These are phyloP conservation scores for Palaemon carinicauda DNA, from an alignment of 1,140 invertebrate species.

Conservation along the genomic window DNA sequence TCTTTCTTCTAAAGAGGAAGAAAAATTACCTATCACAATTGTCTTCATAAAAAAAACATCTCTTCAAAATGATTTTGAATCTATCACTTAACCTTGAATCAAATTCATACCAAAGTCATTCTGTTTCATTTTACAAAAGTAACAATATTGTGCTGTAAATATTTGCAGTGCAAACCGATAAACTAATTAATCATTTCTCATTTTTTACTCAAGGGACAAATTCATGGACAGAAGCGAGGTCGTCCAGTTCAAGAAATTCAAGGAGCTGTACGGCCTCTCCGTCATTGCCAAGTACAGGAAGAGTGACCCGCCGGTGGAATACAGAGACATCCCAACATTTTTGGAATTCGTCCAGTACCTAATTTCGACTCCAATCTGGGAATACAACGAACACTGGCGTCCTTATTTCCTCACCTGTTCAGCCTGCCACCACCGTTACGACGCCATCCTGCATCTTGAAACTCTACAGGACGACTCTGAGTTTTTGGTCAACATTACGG, in stretches of 20 bases:
- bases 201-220: constrained; percentile 30
- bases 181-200: no score
- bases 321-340: constrained; percentile 54
- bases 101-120: no score
- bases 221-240: neutral
- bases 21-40: no score
- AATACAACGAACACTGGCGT: constrained; percentile 66
- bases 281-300: constrained; percentile 41
- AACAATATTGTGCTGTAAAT: no score
- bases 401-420: constrained; percentile 65
- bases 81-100: no score
- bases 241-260: constrained; percentile 32
- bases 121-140: no score
- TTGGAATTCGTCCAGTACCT: constrained; percentile 51
- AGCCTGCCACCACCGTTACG: constrained; percentile 65
- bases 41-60: no score
- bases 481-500: constrained; percentile 19
- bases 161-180: no score
- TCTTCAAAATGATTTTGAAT: no score
- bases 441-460: constrained; percentile 67
- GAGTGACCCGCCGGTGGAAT: neutral
- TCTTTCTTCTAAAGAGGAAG: no score
- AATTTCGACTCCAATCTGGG: constrained; percentile 25
- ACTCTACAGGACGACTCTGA: constrained; percentile 59
- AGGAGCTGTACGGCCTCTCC: constrained; percentile 2